phyloP scores from a whole-genome alignment of 2,888 invertebrate genomes.

The Ochlodes sylvanus region DNA sequence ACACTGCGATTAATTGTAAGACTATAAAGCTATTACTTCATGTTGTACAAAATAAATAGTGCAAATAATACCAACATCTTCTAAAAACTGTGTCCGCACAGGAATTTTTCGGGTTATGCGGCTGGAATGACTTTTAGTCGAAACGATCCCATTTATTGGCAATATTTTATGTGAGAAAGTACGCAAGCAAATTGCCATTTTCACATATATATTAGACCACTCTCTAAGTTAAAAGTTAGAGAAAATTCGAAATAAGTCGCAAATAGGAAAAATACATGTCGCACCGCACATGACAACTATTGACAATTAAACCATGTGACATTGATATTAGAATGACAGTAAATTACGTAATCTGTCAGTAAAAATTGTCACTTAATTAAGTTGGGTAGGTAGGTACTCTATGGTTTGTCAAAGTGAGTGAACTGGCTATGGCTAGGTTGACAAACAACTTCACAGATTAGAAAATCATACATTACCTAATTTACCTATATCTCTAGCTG shows the following conservation, averaged over 20 bases:
- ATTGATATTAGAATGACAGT: slow-evolving; percentile 31
- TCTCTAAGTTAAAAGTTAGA: slow-evolving; percentile 51
- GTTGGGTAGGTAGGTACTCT: too few relatives aligned
- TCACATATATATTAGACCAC: slow-evolving; percentile 55
- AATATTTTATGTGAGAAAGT: slow-evolving; percentile 83
- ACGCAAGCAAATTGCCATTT: slow-evolving; percentile 85
- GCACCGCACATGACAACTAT: slow-evolving; percentile 55
- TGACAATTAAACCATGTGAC: slow-evolving; percentile 34
- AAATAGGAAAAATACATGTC: slow-evolving; percentile 58
- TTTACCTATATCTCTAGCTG: too few relatives aligned
- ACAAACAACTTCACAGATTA: too few relatives aligned
- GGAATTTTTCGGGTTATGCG: slow-evolving; percentile 81
- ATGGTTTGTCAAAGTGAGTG: too few relatives aligned
- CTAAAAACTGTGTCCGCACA: slow-evolving; percentile 76
- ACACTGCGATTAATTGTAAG: neutral
- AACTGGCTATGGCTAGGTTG: too few relatives aligned
- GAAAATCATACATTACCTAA: too few relatives aligned
- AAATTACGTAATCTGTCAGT: too few relatives aligned
- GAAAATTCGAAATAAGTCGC: slow-evolving; percentile 51
- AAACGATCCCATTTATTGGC: slow-evolving; percentile 81
- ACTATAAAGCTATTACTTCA: neutral
- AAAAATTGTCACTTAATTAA: too few relatives aligned
- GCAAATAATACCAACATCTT: slow-evolving; percentile 75
- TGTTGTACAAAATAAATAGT: slow-evolving; percentile 5
- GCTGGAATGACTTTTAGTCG: slow-evolving; percentile 81